phyloP scores from a whole-genome alignment of 2,888 invertebrate genomes.

The Philhelius pedissequus region DNA sequence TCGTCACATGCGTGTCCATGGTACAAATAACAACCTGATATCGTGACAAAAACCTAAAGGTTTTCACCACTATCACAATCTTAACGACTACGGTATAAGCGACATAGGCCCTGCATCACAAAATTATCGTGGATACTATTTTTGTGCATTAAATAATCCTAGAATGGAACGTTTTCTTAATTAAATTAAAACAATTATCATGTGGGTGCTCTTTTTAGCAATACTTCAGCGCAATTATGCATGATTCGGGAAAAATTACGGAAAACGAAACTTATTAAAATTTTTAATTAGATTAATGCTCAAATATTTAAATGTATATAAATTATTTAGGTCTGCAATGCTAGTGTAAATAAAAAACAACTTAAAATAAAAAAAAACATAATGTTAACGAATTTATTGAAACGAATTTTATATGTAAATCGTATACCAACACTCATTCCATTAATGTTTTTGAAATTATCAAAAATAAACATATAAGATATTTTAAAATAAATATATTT shows the following conservation, averaged over 20 bases:
- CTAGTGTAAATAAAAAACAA: constrained; percentile 54
- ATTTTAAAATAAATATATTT: background rate
- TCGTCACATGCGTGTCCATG: constrained; percentile 99
- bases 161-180: constrained; percentile 77
- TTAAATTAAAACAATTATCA: background rate
- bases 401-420: constrained; percentile 53
- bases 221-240: constrained; percentile 23
- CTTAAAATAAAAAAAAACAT: constrained; percentile 8
- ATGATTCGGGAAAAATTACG: background rate
- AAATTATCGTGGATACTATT: constrained; percentile 78
- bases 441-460: background rate
- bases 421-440: background rate
- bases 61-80: constrained; percentile 77
- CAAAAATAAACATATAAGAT: background rate
- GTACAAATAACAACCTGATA: constrained; percentile 82
- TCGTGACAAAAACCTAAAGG: constrained; percentile 82
- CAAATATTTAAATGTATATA: constrained; percentile 53
- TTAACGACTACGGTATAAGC: constrained; percentile 76
- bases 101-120: constrained; percentile 78
- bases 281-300: constrained; percentile 64
- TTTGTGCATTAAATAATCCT: constrained; percentile 78
- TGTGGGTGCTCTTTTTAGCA: background rate
- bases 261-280: constrained; percentile 18
- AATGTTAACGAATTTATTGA: constrained; percentile 19
- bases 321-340: constrained; percentile 28